These are phyloP conservation scores for Aphodius granarius DNA, from an alignment of 2,888 invertebrate genomes.

Conservation along the genomic window DNA sequence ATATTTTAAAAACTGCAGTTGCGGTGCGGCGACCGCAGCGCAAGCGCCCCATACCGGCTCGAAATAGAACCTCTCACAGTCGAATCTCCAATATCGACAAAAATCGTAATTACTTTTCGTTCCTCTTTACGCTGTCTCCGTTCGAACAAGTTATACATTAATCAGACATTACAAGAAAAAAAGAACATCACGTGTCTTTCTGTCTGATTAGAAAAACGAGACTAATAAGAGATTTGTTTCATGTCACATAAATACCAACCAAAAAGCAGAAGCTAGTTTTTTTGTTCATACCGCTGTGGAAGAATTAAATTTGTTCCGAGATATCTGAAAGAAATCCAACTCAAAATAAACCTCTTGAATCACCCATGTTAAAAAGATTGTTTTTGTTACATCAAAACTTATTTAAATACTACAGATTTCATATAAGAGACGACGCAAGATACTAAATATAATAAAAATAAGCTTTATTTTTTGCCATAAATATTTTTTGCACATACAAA, in stretches of 20 bases:
- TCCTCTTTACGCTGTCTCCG: not conserved
- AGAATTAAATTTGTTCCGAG: not conserved
- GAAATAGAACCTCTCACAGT: not conserved
- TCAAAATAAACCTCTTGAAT: too few species aligned
- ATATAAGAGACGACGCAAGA: too few species aligned
- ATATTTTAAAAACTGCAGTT: not conserved
- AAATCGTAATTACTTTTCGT: not conserved
- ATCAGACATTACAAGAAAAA: not conserved
- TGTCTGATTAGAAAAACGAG: not conserved
- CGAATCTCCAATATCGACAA: not conserved
- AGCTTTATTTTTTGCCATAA: too few species aligned
- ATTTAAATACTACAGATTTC: too few species aligned
- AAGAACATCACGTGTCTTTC: not conserved
- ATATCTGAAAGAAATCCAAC: too few species aligned
- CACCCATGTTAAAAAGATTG: too few species aligned
- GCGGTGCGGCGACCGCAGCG: not conserved
- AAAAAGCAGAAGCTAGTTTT: not conserved
- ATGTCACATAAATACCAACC: not conserved
- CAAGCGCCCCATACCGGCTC: not conserved
- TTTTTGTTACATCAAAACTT: too few species aligned
- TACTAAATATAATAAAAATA: too few species aligned
- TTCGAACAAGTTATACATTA: not conserved
- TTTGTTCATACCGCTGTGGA: too few species aligned
- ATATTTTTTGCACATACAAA: too few species aligned
- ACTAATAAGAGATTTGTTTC: not conserved